Percentiles rank a stretch among this genome's conserved stretches.
Evolutionary conservation across 2,113 vertebrate genomes (phyloP).

Genomic region (Ranitomeya imitator): DNA sequence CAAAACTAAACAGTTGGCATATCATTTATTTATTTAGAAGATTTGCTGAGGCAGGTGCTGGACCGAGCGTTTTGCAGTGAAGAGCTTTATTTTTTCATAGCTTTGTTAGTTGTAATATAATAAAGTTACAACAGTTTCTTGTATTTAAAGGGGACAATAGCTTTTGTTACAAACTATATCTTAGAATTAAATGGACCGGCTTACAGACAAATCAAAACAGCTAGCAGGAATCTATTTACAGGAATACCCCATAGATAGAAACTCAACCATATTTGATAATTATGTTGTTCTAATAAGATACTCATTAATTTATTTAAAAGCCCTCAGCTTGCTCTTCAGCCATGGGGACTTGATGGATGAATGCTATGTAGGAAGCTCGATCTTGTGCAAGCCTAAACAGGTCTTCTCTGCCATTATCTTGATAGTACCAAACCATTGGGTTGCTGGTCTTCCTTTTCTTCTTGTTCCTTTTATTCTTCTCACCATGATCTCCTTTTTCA

Average conservation of each 20-base stretch:
- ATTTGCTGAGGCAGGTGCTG: slow-evolving; percentile 2
- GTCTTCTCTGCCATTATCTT: too few relatives aligned
- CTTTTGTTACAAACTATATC: not conserved
- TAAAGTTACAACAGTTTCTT: not conserved
- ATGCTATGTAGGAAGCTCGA: too few relatives aligned
- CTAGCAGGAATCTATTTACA: not conserved
- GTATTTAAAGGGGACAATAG: not conserved
- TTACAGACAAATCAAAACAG: not conserved
- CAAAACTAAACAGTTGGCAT: not conserved
- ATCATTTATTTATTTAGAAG: slow-evolving; percentile 13
- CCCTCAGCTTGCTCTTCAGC: too few relatives aligned
- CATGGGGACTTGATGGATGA: too few relatives aligned
- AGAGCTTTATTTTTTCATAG: not conserved
- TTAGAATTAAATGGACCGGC: not conserved
- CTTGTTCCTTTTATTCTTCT: too few relatives aligned
- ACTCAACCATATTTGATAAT: not conserved
- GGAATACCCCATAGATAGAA: not conserved
- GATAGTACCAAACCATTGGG: too few relatives aligned
- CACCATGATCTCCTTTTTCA: too few relatives aligned
- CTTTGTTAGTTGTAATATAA: not conserved
- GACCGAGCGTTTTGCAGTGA: not conserved
- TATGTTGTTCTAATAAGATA: too few relatives aligned
- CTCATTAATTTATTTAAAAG: too few relatives aligned
- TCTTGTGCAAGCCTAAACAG: too few relatives aligned
- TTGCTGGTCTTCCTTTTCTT: too few relatives aligned